phyloP scores from a whole-genome alignment of 2,113 vertebrate species.

The Psittacus erithacus region DNA sequence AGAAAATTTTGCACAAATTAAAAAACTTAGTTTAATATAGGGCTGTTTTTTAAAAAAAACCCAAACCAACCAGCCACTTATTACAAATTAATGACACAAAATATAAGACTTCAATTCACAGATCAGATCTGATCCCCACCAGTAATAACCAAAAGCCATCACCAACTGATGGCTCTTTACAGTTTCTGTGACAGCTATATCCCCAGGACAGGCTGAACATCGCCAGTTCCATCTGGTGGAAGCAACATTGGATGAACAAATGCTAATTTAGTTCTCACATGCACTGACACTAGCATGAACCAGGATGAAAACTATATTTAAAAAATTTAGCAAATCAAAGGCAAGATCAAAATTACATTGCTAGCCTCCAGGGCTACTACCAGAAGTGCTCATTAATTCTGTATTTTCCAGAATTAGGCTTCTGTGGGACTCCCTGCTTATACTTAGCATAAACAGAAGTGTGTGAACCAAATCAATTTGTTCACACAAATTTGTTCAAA shows the following conservation, averaged over 20 bases:
- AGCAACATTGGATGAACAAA: background rate
- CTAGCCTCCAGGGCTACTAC: background rate
- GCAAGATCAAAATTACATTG: slow-evolving; percentile 14
- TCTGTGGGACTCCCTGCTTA: background rate
- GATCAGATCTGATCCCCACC: background rate
- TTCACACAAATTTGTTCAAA: no score
- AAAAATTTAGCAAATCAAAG: slow-evolving; percentile 40
- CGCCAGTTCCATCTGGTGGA: slow-evolving; percentile 51
- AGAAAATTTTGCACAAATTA: background rate
- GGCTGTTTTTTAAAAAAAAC: background rate
- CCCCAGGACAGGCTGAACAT: slow-evolving; percentile 14
- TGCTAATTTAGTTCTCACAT: background rate
- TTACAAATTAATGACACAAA: background rate
- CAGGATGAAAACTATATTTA: slow-evolving; percentile 13
- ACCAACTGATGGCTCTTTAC: background rate
- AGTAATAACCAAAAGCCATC: background rate
- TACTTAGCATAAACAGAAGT: background rate
- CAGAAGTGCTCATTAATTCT: slow-evolving; percentile 3
- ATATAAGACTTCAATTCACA: background rate
- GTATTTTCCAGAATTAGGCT: background rate
- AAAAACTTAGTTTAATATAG: background rate
- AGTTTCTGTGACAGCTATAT: slow-evolving; percentile 32
- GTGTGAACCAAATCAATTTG: background rate
- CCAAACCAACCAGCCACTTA: background rate
- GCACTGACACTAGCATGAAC: background rate